Base-by-base conservation (phyloP, 2,888 invertebrate species). In the Pheosia gnoma region DNA sequence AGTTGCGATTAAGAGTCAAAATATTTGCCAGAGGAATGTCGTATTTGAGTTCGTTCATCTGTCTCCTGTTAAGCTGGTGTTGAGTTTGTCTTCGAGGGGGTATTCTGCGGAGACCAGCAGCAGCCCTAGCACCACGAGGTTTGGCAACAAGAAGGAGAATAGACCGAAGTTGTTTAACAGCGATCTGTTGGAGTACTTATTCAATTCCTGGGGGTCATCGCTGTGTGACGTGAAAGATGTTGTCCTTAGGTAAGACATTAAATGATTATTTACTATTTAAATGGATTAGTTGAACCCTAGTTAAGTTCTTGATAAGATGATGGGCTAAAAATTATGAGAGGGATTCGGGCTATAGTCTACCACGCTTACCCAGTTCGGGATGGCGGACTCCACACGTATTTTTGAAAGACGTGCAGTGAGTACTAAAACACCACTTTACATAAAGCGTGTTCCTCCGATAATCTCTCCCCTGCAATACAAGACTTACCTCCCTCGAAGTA, bases 181-280 rank as follows among this genome's bases (percentile, higher is more conserved):
- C 63, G 95, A 95, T 79, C 81, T 95, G 41, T 80, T 96, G 69
- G 95, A 95, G 82, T 95, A 95, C 78, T 84, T 96, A 72, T 94
- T 95, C 56, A 95, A 94, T 75, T 95, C 95, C 4, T 94, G 96
- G 87, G 95, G 95, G 45, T 95, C 95, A 0, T 95, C 95, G 38
- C 87, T 95, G 13, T 94, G 95, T 68, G 95, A 96, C 77, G 94
- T 95, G 87, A 95, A 95, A 81, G 95, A 95, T 73, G 94, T 95
- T 11, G 94, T 95, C 75, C 83, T 96, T 54, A 95, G 93, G 95
- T 96, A 80, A 82, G 89, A 59, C n/a, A 0, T 47, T 0, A 10
- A 3, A 11, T 47, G 11, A 47, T 47, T 41, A n/a, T n/a, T n/a
- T n/a, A n/a, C n/a, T n/a, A n/a, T n/a, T n/a, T n/a, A n/a, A n/a